phyloP scores from a whole-genome alignment of 2,797 vertebrate species.

The Hoplostethus atlanticus region DNA sequence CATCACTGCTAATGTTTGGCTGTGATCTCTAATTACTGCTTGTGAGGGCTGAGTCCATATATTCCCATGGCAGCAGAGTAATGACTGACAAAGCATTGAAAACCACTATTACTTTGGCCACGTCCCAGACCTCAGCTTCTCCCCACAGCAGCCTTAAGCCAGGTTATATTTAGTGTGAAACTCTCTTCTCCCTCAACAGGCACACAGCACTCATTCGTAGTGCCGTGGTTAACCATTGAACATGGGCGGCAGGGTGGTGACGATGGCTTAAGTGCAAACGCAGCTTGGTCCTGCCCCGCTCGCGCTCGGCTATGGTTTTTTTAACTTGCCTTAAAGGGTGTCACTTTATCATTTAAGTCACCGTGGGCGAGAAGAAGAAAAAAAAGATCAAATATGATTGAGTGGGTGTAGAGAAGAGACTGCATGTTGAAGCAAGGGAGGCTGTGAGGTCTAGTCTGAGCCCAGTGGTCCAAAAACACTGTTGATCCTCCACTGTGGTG shows the following conservation, averaged over 20 bases:
- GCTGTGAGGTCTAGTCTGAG: conserved; percentile 25
- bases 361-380: neutral
- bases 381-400: conserved; percentile 24
- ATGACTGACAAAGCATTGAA: conserved; percentile 67
- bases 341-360: conserved; percentile 43
- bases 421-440: conserved; percentile 14
- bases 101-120: conserved; percentile 69
- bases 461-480: conserved; percentile 15
- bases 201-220: conserved; percentile 58
- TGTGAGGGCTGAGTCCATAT: conserved; percentile 41
- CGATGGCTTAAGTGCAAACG: conserved; percentile 55
- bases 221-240: conserved; percentile 73
- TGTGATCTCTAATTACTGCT: conserved; percentile 72
- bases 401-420: conserved; percentile 18
- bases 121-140: conserved; percentile 73
- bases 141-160: conserved; percentile 52
- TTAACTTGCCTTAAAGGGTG: conserved; percentile 42
- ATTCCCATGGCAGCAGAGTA: conserved; percentile 45
- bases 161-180: conserved; percentile 73
- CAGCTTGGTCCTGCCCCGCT: conserved; percentile 50
- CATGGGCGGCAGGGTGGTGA: conserved; percentile 53
- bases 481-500: conserved; percentile 39
- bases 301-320: conserved; percentile 48
- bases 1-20: conserved; percentile 43
- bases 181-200: conserved; percentile 53